Percentiles rank a stretch among this genome's conserved stretches.
Conservation (phyloP, 2,888 invertebrate species). For the Netelia melanura region DNA sequence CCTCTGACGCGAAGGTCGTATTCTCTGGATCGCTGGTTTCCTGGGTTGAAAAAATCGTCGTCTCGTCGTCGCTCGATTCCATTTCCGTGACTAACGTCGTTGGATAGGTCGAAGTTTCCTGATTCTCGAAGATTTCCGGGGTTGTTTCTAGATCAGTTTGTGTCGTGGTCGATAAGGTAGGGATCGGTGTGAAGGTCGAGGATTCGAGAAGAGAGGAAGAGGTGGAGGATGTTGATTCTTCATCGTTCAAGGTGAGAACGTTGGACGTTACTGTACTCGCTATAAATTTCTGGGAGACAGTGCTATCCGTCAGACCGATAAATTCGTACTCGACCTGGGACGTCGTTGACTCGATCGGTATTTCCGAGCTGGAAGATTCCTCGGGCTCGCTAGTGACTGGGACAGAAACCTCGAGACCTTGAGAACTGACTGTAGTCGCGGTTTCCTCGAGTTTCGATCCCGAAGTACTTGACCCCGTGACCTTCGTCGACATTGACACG, state of each 20-base stretch:
- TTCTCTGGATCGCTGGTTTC: conserved; percentile 33
- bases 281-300: conserved; percentile 47
- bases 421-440: conserved; percentile 26
- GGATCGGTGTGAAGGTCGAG: background rate
- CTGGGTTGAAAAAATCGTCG: background rate
- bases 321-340: conserved; percentile 79
- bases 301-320: conserved; percentile 76
- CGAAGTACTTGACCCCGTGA: background rate
- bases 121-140: background rate
- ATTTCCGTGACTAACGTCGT: conserved; percentile 23
- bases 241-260: conserved; percentile 7
- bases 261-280: conserved; percentile 27
- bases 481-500: background rate
- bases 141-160: background rate
- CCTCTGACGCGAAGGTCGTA: conserved; percentile 38
- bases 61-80: background rate
- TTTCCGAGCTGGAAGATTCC: conserved; percentile 7
- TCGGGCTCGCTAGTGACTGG: background rate
- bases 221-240: conserved; percentile 23
- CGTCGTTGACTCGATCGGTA: conserved; percentile 68
- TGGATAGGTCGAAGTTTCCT: conserved; percentile 31
- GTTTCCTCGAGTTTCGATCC: background rate
- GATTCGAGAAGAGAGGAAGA: conserved; percentile 1
- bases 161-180: conserved; percentile 1
- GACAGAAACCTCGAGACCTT: background rate